Evolutionary conservation across 92 coral and sea anemone genomes (phyloP).

Genomic region (Porites divaricata): DNA sequence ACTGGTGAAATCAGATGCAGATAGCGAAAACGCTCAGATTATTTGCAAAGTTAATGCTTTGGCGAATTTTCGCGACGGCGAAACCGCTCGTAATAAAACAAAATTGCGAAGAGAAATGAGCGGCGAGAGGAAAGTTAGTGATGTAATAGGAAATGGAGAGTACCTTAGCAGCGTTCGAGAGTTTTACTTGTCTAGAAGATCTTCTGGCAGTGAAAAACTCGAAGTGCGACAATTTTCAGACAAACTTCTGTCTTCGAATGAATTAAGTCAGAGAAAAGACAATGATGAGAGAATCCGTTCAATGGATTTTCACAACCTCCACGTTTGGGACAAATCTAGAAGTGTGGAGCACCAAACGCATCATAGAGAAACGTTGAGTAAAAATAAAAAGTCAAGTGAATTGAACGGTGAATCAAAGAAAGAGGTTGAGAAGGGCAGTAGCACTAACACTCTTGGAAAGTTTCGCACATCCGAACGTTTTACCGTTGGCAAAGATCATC

Average conservation of each 20-base stretch:
- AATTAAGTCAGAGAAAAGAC: not conserved
- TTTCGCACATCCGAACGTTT: not conserved
- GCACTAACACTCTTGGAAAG: not conserved
- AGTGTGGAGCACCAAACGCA: not conserved
- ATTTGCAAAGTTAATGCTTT: not conserved
- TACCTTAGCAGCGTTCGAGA: not conserved
- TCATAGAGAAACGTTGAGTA: not conserved
- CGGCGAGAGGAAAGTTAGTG: not conserved
- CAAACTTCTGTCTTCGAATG: not conserved
- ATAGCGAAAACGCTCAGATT: constrained; percentile 5
- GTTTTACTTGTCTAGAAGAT: not conserved
- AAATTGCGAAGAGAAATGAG: not conserved
- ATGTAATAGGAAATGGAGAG: not conserved
- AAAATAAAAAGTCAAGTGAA: not conserved
- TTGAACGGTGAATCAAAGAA: not conserved
- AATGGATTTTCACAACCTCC: not conserved
- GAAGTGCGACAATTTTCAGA: not conserved
- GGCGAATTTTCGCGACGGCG: not conserved
- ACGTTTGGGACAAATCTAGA: not conserved
- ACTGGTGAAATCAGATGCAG: constrained; percentile 9
- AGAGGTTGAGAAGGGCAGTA: not conserved
- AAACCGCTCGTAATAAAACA: not conserved
- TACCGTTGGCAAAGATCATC: not conserved
- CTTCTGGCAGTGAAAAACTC: not conserved
- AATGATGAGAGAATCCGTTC: not conserved